Evolutionary conservation across 2,888 invertebrate genomes (phyloP).

Genomic region (Pyrrhia umbra): DNA sequence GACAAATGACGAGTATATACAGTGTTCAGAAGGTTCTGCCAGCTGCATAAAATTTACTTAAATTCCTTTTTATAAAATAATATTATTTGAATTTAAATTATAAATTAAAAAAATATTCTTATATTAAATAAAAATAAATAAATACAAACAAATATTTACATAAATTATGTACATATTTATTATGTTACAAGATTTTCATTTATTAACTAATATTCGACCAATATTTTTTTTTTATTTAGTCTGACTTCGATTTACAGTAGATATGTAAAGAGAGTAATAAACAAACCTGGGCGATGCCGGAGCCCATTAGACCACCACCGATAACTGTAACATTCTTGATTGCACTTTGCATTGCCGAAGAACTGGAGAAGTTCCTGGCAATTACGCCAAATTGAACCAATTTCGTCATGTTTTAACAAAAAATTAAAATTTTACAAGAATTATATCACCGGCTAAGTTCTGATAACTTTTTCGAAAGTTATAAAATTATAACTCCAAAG

Average conservation of each 20-base stretch:
- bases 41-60: no score
- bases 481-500: constrained; percentile 62
- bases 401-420: constrained; percentile 60
- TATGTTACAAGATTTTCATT: no score
- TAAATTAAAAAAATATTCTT: no score
- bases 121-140: no score
- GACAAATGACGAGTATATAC: no score
- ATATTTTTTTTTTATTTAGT: no score
- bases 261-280: background rate
- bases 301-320: constrained; percentile 97
- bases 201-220: no score
- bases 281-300: constrained; percentile 96
- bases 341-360: constrained; percentile 82
- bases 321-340: constrained; percentile 95
- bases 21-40: no score
- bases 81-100: no score
- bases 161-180: background rate
- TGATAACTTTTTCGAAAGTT: constrained; percentile 54
- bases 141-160: background rate
- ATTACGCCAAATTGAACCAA: constrained; percentile 81
- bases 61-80: no score
- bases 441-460: constrained; percentile 38
- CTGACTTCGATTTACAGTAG: no score
- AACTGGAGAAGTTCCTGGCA: constrained; percentile 82
- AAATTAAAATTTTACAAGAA: constrained; percentile 25